These are phyloP conservation scores for Tetramorium parvispinum DNA, from an alignment of 1,140 invertebrate genomes.

Conservation along the genomic window DNA sequence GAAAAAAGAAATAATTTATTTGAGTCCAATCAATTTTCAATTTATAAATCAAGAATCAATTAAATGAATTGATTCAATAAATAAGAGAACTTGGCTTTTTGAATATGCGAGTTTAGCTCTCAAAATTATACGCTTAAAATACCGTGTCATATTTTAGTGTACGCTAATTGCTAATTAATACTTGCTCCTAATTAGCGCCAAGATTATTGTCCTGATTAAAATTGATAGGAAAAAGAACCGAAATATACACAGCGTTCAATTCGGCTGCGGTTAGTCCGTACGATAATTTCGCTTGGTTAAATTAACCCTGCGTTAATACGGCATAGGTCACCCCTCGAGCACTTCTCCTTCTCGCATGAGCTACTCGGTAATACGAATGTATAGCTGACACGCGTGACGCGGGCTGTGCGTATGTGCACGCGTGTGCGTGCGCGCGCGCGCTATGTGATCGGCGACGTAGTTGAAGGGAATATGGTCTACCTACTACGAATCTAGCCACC, in stretches of 20 bases:
- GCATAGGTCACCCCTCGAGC: constrained; percentile 42
- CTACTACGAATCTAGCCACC: constrained; percentile 14
- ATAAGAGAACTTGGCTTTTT: not conserved
- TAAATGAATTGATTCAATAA: not conserved
- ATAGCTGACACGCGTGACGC: constrained; percentile 11
- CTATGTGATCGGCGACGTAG: not conserved
- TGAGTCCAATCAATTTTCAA: not conserved
- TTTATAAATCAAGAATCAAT: not conserved
- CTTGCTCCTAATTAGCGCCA: not conserved
- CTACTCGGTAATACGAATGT: constrained; percentile 44
- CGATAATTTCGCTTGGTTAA: constrained; percentile 61
- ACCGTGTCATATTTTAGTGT: not conserved
- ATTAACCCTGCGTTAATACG: constrained; percentile 63
- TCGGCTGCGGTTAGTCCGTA: constrained; percentile 25
- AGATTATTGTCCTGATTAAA: not conserved
- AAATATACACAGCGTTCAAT: constrained; percentile 15
- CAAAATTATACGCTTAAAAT: not conserved
- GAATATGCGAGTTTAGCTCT: not conserved
- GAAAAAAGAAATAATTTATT: not conserved
- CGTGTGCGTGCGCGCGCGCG: not conserved
- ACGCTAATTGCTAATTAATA: not conserved
- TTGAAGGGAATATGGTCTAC: constrained; percentile 22
- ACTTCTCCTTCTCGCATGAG: constrained; percentile 50
- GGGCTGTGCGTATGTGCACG: not conserved
- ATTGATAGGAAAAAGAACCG: constrained; percentile 7